phyloP scores from a whole-genome alignment of 1,140 invertebrate genomes.

The Xylocopa sonorina region DNA sequence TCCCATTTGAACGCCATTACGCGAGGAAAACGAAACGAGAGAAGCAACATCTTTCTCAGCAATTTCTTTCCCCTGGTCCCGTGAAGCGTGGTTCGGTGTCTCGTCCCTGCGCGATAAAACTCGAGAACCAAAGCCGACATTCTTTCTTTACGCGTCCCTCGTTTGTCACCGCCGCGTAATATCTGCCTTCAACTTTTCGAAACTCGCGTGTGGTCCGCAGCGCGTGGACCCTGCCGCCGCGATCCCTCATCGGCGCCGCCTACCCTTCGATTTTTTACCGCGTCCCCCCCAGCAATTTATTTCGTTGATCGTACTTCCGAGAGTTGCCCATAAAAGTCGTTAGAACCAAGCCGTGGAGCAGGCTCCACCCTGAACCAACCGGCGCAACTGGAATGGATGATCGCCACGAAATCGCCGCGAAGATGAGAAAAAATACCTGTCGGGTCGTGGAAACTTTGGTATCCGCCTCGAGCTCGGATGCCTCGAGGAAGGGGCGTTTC shows the following conservation, averaged over 20 bases:
- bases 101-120: too few relatives aligned
- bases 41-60: too few relatives aligned
- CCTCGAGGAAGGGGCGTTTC: too few relatives aligned
- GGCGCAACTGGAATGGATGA: slow-evolving; percentile 32
- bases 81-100: background rate
- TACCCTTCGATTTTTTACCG: slow-evolving; percentile 61
- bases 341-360: slow-evolving; percentile 44
- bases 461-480: background rate
- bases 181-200: slow-evolving; percentile 59
- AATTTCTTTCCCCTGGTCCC: background rate
- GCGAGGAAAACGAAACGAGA: too few relatives aligned
- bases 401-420: background rate
- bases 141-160: slow-evolving; percentile 43
- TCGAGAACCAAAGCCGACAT: too few relatives aligned
- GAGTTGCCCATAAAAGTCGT: slow-evolving; percentile 63
- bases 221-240: background rate
- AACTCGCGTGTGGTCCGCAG: slow-evolving; percentile 48
- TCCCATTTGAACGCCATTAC: too few relatives aligned
- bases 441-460: slow-evolving; percentile 4
- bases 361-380: slow-evolving; percentile 57
- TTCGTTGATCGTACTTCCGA: slow-evolving; percentile 64
- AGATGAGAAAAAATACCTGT: background rate
- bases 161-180: slow-evolving; percentile 60
- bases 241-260: background rate
- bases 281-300: slow-evolving; percentile 57